Base-by-base conservation (phyloP, 2,888 invertebrate species). In the Papilio protenor region DNA sequence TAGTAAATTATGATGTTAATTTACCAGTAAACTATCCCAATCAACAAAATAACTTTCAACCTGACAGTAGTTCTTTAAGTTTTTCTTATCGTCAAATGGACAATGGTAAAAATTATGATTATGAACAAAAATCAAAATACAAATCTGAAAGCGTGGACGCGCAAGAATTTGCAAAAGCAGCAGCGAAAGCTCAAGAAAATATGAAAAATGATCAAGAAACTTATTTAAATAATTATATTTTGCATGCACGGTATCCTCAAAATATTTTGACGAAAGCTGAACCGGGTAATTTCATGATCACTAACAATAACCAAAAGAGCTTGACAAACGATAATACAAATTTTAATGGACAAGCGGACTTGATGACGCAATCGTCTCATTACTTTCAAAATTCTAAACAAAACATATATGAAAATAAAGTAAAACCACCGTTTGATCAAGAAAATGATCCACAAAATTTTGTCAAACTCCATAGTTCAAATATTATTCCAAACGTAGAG, bases 361-460 rank as follows among this genome's bases (percentile, higher is more conserved):
- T 91, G 76, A 88, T 93, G 16, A 93, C 93, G 23, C 90, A 87
- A 23, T 88, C 90, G 27, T 93, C 94, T 16, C 91, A 89, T 82
- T 91, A 86, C 79, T 88, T 88, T 79, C 78, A 85, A 18, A 90
- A 87, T 82, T 81, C 87, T 2, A 88, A 87, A 81, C 91, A 92
- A 81, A 87, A 83, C 79, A 84, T 79, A 49, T 57, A 84, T 57
- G 92, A 93, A 21, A 86, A 83, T 18, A 93, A 91, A 82, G 81
- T 85, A 59, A 92, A 94, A 83, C 89, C 88, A 80, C 88, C 90
- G 0, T 95, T 95, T 83, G 95, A 95, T 83, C 94, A 95, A 77
- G 92, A 93, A 57, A 95, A 93, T 82, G 94, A 94, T 1, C 84
- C 94, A 74, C 94, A 94, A 88, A 94, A 92, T 84, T 94, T 94